Conservation (phyloP, 2,113 vertebrate genomes). For the Madoqua kirkii region DNA sequence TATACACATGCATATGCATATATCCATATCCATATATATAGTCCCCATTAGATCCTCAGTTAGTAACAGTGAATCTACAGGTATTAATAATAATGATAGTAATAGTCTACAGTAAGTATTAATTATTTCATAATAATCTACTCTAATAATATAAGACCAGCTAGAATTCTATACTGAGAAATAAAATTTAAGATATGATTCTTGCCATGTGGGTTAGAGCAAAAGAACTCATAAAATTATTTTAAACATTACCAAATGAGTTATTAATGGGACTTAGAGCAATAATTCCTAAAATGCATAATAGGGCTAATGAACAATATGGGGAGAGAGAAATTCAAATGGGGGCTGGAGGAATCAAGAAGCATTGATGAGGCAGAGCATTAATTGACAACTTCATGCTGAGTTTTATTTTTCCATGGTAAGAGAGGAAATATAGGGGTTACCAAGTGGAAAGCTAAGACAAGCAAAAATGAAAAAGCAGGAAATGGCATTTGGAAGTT, state of each 20-base stretch:
- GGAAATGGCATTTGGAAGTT: not conserved
- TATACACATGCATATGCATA: not conserved
- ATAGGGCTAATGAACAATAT: not conserved
- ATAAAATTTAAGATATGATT: conserved; percentile 3
- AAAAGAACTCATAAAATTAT: conserved; percentile 6
- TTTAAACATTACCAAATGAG: not conserved
- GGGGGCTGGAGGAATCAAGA: not conserved
- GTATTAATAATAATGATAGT: not conserved
- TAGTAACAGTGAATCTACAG: not conserved
- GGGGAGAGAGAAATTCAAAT: not conserved
- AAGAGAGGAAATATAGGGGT: not conserved
- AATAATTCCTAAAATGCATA: not conserved
- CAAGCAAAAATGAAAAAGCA: not conserved
- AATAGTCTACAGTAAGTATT: not conserved
- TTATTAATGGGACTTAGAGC: not conserved
- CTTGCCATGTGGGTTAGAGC: not conserved
- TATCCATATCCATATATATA: not conserved
- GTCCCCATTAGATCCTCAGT: not conserved
- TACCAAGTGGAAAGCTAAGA: not conserved
- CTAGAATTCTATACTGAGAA: conserved; percentile 16
- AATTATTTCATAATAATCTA: not conserved
- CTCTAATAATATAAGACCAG: not conserved
- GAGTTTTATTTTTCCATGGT: not conserved
- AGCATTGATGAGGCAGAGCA: not conserved
- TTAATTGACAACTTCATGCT: not conserved